Percentiles rank a stretch among this genome's conserved stretches.
phyloP scores from a whole-genome alignment of 2,888 invertebrate species.

The Homarus gammarus region DNA sequence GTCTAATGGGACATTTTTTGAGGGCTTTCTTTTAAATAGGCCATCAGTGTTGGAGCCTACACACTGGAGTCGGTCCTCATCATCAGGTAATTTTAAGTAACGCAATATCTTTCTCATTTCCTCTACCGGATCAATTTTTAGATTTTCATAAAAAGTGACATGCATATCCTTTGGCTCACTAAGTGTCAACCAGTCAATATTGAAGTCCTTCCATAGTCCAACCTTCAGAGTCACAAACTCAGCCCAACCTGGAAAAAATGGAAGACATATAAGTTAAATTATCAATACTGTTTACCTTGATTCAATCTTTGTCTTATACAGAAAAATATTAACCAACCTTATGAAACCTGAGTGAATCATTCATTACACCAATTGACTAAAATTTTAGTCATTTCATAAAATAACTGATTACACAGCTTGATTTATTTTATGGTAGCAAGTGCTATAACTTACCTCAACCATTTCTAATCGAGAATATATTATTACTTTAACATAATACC shows the following conservation, averaged over 20 bases:
- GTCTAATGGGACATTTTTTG: constrained; percentile 30
- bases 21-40: constrained; percentile 62
- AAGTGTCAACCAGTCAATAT: constrained; percentile 74
- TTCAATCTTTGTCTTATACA: too few species aligned
- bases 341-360: too few species aligned
- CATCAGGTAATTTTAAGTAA: constrained; percentile 60
- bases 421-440: too few species aligned
- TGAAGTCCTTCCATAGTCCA: constrained; percentile 74
- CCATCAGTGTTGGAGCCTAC: constrained; percentile 64
- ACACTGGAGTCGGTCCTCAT: constrained; percentile 67
- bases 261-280: too few species aligned
- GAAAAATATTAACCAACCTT: too few species aligned
- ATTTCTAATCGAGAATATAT: too few species aligned
- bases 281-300: too few species aligned
- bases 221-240: constrained; percentile 75
- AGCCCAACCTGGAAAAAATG: constrained; percentile 74
- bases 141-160: constrained; percentile 74
- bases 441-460: too few species aligned
- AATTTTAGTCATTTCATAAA: too few species aligned
- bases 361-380: too few species aligned
- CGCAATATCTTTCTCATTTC: constrained; percentile 65
- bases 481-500: too few species aligned
- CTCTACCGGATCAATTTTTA: constrained; percentile 50
- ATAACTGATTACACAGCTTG: too few species aligned
- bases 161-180: constrained; percentile 53